A percentile compares a stretch with the other conserved stretches of the same genome.
phyloP scores from a whole-genome alignment of 2,113 vertebrate genomes.

The Neofelis nebulosa region DNA sequence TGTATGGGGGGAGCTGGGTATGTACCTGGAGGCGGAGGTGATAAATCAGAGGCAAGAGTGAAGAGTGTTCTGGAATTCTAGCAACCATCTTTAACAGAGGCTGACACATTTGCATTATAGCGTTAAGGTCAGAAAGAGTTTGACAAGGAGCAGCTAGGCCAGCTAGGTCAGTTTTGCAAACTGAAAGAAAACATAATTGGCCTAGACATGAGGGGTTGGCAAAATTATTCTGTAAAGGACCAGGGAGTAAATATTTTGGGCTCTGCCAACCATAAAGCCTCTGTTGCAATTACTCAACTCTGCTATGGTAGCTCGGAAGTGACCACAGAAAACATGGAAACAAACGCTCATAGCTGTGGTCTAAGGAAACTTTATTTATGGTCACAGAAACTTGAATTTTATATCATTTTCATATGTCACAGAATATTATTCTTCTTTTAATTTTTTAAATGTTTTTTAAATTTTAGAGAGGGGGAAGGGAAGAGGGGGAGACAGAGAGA shows the following conservation, averaged over 20 bases:
- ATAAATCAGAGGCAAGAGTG: not conserved
- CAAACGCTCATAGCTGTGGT: not conserved
- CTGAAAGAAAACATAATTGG: constrained; percentile 52
- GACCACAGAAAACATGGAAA: not conserved
- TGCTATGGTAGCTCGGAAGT: not conserved
- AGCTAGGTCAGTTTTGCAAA: constrained; percentile 49
- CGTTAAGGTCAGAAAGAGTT: constrained; percentile 10
- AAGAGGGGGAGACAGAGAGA: too few relatives aligned
- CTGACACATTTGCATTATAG: not conserved
- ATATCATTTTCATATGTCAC: not conserved
- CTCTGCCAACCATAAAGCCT: not conserved
- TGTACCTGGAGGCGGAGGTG: not conserved
- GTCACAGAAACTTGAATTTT: not conserved
- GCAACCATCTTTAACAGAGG: not conserved
- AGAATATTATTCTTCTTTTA: not conserved
- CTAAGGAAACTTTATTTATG: not conserved
- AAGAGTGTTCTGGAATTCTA: not conserved
- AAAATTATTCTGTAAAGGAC: constrained; percentile 10
- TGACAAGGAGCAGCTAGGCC: not conserved
- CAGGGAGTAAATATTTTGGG: constrained; percentile 39
- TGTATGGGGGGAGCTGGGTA: not conserved
- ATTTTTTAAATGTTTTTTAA: too few relatives aligned
- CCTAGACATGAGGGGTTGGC: constrained; percentile 48
- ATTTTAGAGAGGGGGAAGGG: too few relatives aligned
- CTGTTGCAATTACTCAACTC: not conserved